Percentiles rank a stretch among this genome's conserved stretches.
phyloP scores from a whole-genome alignment of 2,113 vertebrate species.

The Nettapus auritus region DNA sequence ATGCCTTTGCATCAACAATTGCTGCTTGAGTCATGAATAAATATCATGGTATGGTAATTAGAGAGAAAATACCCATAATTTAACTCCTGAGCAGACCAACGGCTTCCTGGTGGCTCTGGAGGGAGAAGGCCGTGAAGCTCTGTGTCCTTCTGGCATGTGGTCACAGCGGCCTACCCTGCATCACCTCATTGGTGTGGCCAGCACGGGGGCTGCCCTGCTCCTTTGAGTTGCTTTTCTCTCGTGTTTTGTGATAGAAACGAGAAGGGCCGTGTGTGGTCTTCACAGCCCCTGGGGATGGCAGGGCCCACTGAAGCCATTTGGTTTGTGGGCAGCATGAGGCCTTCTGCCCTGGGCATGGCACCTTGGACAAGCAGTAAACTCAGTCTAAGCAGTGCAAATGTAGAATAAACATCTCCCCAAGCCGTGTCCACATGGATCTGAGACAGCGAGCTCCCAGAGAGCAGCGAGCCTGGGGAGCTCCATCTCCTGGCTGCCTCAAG shows the following conservation, averaged over 20 bases:
- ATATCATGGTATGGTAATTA: background rate
- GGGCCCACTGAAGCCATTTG: too few species aligned
- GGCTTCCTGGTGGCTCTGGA: background rate
- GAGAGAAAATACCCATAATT: background rate
- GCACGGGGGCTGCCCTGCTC: background rate
- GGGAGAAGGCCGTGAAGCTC: background rate
- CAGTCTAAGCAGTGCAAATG: background rate
- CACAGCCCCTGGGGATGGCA: background rate
- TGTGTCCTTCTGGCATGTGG: background rate
- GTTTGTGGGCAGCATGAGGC: background rate
- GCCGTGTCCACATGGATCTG: too few species aligned
- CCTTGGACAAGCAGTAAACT: background rate
- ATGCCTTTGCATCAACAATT: background rate
- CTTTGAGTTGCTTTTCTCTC: background rate
- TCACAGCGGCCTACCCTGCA: too few species aligned
- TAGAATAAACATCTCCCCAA: background rate
- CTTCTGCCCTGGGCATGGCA: background rate
- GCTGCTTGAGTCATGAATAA: background rate
- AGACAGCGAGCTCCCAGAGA: too few species aligned
- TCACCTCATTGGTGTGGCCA: background rate
- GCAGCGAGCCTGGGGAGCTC: too few species aligned
- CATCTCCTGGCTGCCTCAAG: background rate
- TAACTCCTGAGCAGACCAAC: background rate
- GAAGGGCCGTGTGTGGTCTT: too few species aligned
- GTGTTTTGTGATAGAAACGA: background rate